These are phyloP conservation scores for Ramphastos sulfuratus DNA, from an alignment of 2,113 vertebrate genomes.

Conservation along the genomic window DNA sequence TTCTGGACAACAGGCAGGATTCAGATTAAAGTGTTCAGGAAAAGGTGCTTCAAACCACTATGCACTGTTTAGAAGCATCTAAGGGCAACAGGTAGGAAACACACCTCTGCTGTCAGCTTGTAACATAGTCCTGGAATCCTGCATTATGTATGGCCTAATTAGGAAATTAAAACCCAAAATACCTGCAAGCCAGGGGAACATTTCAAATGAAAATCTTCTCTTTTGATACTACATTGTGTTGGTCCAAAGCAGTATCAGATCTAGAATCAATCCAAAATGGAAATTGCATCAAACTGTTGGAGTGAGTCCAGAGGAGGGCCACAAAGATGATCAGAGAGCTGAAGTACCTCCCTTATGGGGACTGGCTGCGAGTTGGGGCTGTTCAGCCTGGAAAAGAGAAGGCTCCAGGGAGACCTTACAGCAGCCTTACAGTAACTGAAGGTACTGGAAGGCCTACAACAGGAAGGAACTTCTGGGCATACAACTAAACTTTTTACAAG, in stretches of 20 bases:
- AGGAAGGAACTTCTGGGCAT: too few species aligned
- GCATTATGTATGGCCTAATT: background rate
- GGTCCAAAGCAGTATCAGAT: background rate
- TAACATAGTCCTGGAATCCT: background rate
- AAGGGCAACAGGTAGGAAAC: background rate
- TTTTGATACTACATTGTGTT: background rate
- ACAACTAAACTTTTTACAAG: too few species aligned
- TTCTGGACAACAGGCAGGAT: background rate
- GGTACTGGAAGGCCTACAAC: too few species aligned
- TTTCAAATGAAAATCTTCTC: background rate
- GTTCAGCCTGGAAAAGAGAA: too few species aligned
- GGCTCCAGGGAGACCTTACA: too few species aligned
- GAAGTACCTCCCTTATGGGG: too few species aligned
- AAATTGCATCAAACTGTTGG: too few species aligned
- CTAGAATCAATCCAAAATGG: background rate
- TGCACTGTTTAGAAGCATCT: rapidly evolving
- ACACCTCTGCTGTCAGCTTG: background rate
- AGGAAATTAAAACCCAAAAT: background rate
- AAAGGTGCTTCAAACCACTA: background rate
- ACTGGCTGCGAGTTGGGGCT: too few species aligned
- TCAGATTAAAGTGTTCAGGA: background rate
- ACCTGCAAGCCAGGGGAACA: background rate
- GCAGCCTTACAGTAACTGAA: too few species aligned
- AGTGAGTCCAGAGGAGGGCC: too few species aligned
- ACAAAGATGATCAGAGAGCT: too few species aligned